phyloP scores from a whole-genome alignment of 2,113 vertebrate species.

The Delphinus delphis region DNA sequence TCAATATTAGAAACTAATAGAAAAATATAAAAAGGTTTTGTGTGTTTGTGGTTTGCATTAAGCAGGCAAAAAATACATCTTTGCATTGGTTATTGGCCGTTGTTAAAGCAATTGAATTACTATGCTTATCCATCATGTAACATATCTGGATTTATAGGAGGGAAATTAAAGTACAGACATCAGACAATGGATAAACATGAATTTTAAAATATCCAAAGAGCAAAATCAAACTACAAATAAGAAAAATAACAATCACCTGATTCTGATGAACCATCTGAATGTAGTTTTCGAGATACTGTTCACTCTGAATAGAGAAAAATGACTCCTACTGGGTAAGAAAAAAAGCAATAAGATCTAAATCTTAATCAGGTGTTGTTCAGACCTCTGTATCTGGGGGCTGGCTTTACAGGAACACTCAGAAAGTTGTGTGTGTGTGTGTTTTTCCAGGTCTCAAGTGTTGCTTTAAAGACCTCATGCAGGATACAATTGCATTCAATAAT shows the following conservation, averaged over 20 bases:
- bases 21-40: conserved; percentile 49
- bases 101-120: conserved; percentile 59
- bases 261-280: conserved; percentile 34
- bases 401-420: conserved; percentile 40
- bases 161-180: background rate
- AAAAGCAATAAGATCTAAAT: conserved; percentile 38
- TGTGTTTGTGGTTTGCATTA: conserved; percentile 38
- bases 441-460: background rate
- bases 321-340: conserved; percentile 9
- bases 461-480: conserved; percentile 53
- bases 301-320: conserved; percentile 32
- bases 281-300: conserved; percentile 57
- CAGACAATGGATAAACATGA: conserved; percentile 19
- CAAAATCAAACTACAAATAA: conserved; percentile 20
- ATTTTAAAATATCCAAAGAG: conserved; percentile 33
- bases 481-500: conserved; percentile 60
- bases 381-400: background rate
- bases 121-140: conserved; percentile 31
- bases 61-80: conserved; percentile 48
- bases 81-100: conserved; percentile 35
- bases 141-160: conserved; percentile 23
- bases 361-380: conserved; percentile 49
- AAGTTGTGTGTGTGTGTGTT: background rate
- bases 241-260: conserved; percentile 60
- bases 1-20: conserved; percentile 27